A percentile compares a stretch with the other conserved stretches of the same genome.
Conservation (phyloP, 2,113 vertebrate species). For the Anolis sagrei region DNA sequence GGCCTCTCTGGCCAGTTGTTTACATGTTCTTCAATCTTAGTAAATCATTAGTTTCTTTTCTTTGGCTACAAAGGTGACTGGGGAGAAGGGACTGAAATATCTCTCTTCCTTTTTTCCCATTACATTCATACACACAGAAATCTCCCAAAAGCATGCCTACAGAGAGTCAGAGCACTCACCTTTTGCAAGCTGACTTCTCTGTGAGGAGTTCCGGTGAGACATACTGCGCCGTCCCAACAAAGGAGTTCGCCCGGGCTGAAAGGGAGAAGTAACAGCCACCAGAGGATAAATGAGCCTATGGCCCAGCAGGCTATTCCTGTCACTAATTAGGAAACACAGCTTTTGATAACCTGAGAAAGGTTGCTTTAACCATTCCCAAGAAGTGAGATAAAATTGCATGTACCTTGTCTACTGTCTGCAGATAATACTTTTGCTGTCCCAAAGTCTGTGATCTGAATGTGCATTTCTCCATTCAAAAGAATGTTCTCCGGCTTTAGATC, state of each 20-base stretch:
- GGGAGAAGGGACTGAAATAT: neutral
- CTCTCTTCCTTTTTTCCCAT: too few species aligned
- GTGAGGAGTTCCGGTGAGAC: constrained; percentile 98
- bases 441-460: constrained; percentile 99
- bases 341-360: neutral
- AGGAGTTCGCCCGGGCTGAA: constrained; percentile 94
- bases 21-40: too few species aligned
- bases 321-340: too few species aligned
- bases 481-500: constrained; percentile 99
- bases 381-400: constrained; percentile 10
- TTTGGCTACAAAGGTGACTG: too few species aligned
- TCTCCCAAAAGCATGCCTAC: neutral
- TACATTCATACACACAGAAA: too few species aligned
- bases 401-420: constrained; percentile 95
- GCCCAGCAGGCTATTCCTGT: too few species aligned
- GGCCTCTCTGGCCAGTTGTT: too few species aligned
- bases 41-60: too few species aligned
- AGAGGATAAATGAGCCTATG: neutral
- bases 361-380: neutral
- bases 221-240: constrained; percentile 98
- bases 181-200: constrained; percentile 98
- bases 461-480: constrained; percentile 98
- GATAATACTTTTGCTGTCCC: constrained; percentile 97
- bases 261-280: constrained; percentile 12
- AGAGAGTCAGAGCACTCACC: constrained; percentile 75